Evolutionary conservation across 2,888 invertebrate genomes (phyloP), one percentile per base, ranked within the genome.

Genomic region (Melieria picta): DNA sequence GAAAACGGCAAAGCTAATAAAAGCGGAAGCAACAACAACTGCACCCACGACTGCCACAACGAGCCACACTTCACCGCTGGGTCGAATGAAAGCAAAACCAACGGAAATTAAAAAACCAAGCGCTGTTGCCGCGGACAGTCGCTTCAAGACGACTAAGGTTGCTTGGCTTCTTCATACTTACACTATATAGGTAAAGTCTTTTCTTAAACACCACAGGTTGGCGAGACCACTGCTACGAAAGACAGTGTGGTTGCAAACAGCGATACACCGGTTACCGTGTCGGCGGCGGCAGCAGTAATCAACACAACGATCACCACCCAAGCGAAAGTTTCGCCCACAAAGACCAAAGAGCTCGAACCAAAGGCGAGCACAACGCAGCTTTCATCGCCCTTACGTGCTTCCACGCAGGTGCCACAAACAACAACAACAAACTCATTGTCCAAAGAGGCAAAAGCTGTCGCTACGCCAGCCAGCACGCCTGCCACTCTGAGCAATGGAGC

Each of bases 101-200:
- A 81, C 80, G 46, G 81, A 79, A 72, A 79, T 77, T 62, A 76
- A 74, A 63, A 77, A 78, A 45, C 73, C 77, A n/a, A 66, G 63
- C 10, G 63, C 48, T 7, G 73, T 71, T 7, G 42, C 71, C 0
- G 62, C 61, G 9, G 75, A 73, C 30, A 52, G 69, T 16, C 74
- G 71, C n/a, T 73, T 75, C 62, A 77, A 74, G 13, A 60, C 76
- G 7, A 72, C 70, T 3, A 74, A 73, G 62, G 73, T 76, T 10
- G 11, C 11, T 74, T 10, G 52, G 13, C 42, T 11, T 16, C 42
- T 52, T 5, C 5, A 52, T n/a, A 52, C 52, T 5, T n/a, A 52
- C 52, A 7, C 13, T 50, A 50, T 50, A 50, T 50, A 50, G 11
- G 2, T 10, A 50, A 50, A 52, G 50, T 52, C n/a, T 42, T 11